phyloP scores from a whole-genome alignment of 2,888 invertebrate species.

The Gymnocheta viridis region DNA sequence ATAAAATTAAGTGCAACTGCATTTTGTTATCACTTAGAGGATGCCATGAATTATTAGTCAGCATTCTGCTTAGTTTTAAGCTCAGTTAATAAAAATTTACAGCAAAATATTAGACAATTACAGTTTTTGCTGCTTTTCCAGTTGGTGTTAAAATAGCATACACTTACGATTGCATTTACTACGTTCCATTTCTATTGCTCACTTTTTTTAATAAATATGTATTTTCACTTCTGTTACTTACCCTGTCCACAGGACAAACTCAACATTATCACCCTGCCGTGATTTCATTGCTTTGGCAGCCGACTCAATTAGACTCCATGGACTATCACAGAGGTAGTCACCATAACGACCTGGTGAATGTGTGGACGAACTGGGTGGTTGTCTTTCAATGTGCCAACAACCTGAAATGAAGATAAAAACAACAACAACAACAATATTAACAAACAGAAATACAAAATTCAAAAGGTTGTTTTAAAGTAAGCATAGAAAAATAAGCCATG shows the following conservation, averaged over 20 bases:
- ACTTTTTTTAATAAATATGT: not conserved
- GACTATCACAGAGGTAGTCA: slow-evolving; percentile 93
- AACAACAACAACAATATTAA: slow-evolving; percentile 28
- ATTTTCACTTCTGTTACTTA: slow-evolving; percentile 82
- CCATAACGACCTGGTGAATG: slow-evolving; percentile 88
- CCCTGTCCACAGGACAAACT: slow-evolving; percentile 98
- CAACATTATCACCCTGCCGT: slow-evolving; percentile 92
- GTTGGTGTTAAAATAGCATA: slow-evolving; percentile 40
- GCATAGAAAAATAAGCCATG: slow-evolving; percentile 6
- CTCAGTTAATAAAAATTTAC: slow-evolving; percentile 35
- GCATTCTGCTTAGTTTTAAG: slow-evolving; percentile 51
- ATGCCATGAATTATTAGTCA: slow-evolving; percentile 63
- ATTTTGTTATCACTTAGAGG: slow-evolving; percentile 58
- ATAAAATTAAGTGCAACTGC: slow-evolving; percentile 62
- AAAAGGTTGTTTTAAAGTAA: slow-evolving; percentile 23
- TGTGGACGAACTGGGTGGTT: slow-evolving; percentile 84
- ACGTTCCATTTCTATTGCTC: not conserved
- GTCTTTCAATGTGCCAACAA: slow-evolving; percentile 86
- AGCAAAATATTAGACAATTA: slow-evolving; percentile 11
- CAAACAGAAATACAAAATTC: slow-evolving; percentile 32
- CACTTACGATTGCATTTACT: slow-evolving; percentile 15
- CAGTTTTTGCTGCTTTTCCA: not conserved
- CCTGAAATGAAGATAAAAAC: slow-evolving; percentile 78
- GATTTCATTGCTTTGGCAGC: slow-evolving; percentile 94
- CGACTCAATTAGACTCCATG: slow-evolving; percentile 93